Conservation (phyloP, 2,113 vertebrate species). For the Thunnus thynnus region DNA sequence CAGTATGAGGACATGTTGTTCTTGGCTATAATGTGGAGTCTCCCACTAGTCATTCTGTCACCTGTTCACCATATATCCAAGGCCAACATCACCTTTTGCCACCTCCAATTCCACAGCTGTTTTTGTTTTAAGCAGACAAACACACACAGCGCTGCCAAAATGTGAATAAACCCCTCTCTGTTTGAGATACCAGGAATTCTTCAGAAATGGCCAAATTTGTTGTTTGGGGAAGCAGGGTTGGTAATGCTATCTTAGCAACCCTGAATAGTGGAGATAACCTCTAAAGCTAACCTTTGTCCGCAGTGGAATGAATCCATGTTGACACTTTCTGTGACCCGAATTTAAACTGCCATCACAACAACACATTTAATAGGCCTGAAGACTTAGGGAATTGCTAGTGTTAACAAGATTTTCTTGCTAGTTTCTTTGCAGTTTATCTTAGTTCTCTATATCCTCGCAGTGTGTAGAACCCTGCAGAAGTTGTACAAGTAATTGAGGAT, state of each 20-base stretch:
- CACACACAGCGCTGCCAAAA: slow-evolving; percentile 8
- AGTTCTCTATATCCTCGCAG: slow-evolving; percentile 1
- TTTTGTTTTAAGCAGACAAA: slow-evolving; percentile 59
- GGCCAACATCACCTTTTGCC: slow-evolving; percentile 39
- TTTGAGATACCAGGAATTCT: slow-evolving; percentile 24
- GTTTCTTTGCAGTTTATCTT: slow-evolving; percentile 31
- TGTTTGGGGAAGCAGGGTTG: slow-evolving; percentile 37
- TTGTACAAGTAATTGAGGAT: slow-evolving; percentile 45
- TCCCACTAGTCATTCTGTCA: slow-evolving; percentile 35
- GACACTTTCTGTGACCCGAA: slow-evolving; percentile 53
- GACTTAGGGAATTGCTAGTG: slow-evolving; percentile 26
- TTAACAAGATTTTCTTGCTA: slow-evolving; percentile 32
- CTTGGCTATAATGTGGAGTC: slow-evolving; percentile 20
- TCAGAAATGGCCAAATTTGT: slow-evolving; percentile 23
- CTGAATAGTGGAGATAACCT: slow-evolving; percentile 59
- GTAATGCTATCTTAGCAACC: slow-evolving; percentile 30
- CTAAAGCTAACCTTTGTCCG: slow-evolving; percentile 55
- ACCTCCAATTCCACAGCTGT: slow-evolving; percentile 16
- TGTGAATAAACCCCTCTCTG: not conserved
- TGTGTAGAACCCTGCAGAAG: slow-evolving; percentile 20
- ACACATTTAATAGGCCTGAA: slow-evolving; percentile 42
- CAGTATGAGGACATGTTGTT: too few species aligned
- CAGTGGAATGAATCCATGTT: slow-evolving; percentile 52
- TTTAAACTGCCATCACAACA: slow-evolving; percentile 55
- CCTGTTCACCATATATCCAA: slow-evolving; percentile 32